A percentile compares a stretch with the other conserved stretches of the same genome.
These are phyloP conservation scores for Chamaea fasciata DNA, from an alignment of 2,113 vertebrate genomes.

Conservation along the genomic window DNA sequence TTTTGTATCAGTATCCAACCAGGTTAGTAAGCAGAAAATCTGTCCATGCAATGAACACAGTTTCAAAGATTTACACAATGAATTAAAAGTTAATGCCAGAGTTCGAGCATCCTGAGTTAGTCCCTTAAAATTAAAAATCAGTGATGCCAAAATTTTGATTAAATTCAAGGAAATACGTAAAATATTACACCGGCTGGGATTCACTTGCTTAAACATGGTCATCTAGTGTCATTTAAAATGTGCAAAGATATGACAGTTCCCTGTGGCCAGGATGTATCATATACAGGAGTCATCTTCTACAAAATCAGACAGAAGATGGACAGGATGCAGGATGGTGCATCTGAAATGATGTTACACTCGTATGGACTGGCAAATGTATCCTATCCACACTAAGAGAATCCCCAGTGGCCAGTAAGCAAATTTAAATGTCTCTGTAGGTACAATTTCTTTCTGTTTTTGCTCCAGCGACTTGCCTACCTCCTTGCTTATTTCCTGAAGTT, in stretches of 20 bases:
- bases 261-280: not conserved
- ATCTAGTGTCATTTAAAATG: not conserved
- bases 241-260: not conserved
- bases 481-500: not conserved
- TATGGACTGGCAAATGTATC: not conserved
- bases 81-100: not conserved
- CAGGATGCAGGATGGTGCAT: not conserved
- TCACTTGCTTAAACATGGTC: not conserved
- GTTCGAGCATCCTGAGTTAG: not conserved
- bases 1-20: not conserved
- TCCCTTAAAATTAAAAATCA: not conserved
- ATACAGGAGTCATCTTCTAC: not conserved
- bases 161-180: not conserved
- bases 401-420: not conserved
- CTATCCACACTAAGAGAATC: not conserved
- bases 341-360: not conserved
- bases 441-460: not conserved
- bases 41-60: not conserved
- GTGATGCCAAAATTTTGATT: not conserved
- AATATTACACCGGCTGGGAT: not conserved
- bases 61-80: not conserved
- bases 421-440: not conserved
- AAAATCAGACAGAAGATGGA: not conserved
- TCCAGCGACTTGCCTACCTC: not conserved
- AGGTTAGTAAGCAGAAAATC: slow-evolving; percentile 6